Evolutionary conservation across 2,888 invertebrate species (phyloP).

Genomic region (Polymixis flavicincta): DNA sequence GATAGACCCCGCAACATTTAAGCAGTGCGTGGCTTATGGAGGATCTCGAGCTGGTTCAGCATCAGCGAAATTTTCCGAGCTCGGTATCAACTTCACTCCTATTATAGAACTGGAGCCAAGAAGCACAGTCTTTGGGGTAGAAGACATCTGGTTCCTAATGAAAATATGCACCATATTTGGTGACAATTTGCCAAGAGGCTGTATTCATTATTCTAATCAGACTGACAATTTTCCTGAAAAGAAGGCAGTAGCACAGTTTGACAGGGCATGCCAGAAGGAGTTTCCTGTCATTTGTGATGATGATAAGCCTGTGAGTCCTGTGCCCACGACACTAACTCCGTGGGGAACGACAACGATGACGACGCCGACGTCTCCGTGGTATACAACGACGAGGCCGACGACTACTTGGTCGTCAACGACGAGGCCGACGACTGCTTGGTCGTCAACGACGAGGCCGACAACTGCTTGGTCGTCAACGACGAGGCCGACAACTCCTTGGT

Average conservation of each 20-base stretch:
- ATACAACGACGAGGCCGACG: neutral
- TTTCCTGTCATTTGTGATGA: slow-evolving; percentile 6
- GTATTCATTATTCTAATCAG: slow-evolving; percentile 59
- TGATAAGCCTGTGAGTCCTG: neutral
- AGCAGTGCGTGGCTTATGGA: slow-evolving; percentile 37
- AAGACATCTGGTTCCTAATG: slow-evolving; percentile 73
- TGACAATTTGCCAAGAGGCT: slow-evolving; percentile 73
- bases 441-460: no score
- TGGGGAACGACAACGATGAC: neutral
- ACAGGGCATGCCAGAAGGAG: slow-evolving; percentile 35
- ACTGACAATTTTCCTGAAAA: slow-evolving; percentile 19
- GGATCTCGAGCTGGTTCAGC: slow-evolving; percentile 34
- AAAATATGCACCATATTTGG: slow-evolving; percentile 79
- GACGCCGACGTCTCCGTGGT: no score
- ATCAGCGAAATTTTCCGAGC: slow-evolving; percentile 18
- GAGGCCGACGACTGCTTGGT: neutral
- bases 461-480: neutral
- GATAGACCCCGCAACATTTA: slow-evolving; percentile 33
- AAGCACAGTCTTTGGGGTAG: slow-evolving; percentile 67
- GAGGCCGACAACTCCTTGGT: no score
- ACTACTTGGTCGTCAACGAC: no score
- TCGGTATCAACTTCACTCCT: slow-evolving; percentile 45
- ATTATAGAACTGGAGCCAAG: slow-evolving; percentile 32
- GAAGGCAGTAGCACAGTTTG: slow-evolving; percentile 49
- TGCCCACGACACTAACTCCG: neutral